phyloP scores from a whole-genome alignment of 2,113 vertebrate genomes.

The Scopus umbretta region DNA sequence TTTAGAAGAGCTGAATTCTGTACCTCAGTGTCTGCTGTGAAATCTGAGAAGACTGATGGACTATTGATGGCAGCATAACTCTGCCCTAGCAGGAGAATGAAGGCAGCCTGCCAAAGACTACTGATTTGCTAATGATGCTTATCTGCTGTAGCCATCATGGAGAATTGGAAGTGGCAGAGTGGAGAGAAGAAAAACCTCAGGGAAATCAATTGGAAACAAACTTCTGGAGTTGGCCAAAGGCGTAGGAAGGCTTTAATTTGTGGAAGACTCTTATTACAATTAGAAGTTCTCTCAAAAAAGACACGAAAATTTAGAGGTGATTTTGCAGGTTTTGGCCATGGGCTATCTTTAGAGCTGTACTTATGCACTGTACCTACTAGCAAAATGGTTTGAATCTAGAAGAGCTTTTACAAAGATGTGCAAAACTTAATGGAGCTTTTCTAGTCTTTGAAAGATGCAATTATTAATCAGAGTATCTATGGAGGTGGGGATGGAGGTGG shows the following conservation, averaged over 20 bases:
- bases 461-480: background rate
- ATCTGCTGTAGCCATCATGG: background rate
- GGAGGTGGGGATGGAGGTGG: background rate
- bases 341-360: background rate
- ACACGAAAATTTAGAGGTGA: background rate
- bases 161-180: background rate
- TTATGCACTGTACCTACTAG: background rate
- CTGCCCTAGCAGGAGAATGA: background rate
- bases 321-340: background rate
- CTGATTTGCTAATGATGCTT: background rate
- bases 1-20: background rate
- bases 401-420: background rate
- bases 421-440: background rate
- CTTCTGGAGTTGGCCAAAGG: background rate
- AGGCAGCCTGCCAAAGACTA: conserved; percentile 8
- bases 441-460: background rate
- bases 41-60: background rate
- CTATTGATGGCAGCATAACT: background rate
- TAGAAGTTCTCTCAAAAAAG: background rate
- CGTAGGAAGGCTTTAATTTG: background rate
- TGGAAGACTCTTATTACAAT: background rate
- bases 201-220: background rate
- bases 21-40: background rate
- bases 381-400: background rate
- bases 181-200: background rate